Evolutionary conservation across 2,797 vertebrate species (phyloP).

Genomic region (Furcifer pardalis): DNA sequence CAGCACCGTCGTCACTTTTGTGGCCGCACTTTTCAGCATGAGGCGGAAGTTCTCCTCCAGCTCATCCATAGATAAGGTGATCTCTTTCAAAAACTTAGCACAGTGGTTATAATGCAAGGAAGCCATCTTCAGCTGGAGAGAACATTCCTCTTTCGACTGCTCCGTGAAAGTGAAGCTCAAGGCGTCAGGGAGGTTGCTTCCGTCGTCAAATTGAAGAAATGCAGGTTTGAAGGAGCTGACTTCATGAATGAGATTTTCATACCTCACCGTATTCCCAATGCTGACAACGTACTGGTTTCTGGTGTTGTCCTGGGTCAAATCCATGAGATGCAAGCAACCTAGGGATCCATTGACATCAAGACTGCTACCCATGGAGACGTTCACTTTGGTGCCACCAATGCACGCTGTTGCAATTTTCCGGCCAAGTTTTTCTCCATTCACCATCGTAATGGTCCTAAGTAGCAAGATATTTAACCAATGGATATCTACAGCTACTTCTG

Average conservation of each 20-base stretch:
- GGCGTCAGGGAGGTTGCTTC: conserved; percentile 81
- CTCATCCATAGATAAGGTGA: conserved; percentile 93
- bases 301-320: conserved; percentile 89
- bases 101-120: conserved; percentile 98
- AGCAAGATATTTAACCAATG: conserved; percentile 93
- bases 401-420: conserved; percentile 98
- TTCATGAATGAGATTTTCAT: conserved; percentile 70
- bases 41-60: conserved; percentile 93
- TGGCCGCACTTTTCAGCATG: conserved; percentile 93
- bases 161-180: conserved; percentile 89
- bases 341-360: conserved; percentile 92
- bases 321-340: conserved; percentile 91
- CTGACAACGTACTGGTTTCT: conserved; percentile 94
- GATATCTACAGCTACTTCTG: conserved; percentile 94
- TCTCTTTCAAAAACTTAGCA: conserved; percentile 92
- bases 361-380: conserved; percentile 88
- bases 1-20: conserved; percentile 92
- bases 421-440: conserved; percentile 87
- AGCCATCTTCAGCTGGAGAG: conserved; percentile 91
- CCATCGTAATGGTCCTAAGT: conserved; percentile 86
- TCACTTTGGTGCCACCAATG: conserved; percentile 92
- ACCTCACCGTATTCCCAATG: conserved; percentile 86
- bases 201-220: conserved; percentile 70
- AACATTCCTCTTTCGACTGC: conserved; percentile 88
- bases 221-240: conserved; percentile 73